Conservation (phyloP, 2,888 invertebrate genomes). For the Mycalesis mineus region DNA sequence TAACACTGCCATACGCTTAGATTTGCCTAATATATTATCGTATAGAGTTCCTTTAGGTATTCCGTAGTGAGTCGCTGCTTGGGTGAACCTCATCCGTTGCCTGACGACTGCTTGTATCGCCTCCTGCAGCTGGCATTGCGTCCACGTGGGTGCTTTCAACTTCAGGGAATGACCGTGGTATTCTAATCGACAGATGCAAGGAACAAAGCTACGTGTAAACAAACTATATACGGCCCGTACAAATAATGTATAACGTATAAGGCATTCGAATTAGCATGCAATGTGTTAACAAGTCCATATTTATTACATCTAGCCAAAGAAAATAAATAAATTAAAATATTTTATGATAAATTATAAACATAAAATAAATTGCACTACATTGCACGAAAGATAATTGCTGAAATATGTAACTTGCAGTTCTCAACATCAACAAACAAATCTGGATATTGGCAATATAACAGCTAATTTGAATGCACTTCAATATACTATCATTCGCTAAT, state of each 20-base stretch:
- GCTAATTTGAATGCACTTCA: neutral
- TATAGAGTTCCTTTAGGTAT: slow-evolving; percentile 88
- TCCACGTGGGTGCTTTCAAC: slow-evolving; percentile 87
- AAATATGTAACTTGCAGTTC: no score
- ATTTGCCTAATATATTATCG: slow-evolving; percentile 87
- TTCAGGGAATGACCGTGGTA: slow-evolving; percentile 82
- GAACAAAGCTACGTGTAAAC: slow-evolving; percentile 38
- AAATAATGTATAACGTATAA: slow-evolving; percentile 28
- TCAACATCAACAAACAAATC: no score
- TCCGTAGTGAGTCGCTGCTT: slow-evolving; percentile 83
- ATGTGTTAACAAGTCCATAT: no score
- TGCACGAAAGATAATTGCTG: no score
- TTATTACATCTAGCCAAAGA: no score
- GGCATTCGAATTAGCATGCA: no score
- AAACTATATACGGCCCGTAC: slow-evolving; percentile 30
- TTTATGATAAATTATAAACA: no score
- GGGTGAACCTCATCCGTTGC: slow-evolving; percentile 87
- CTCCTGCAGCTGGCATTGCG: slow-evolving; percentile 84
- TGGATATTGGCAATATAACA: neutral
- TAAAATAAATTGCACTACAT: no score
- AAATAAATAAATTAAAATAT: no score
- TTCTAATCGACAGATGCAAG: slow-evolving; percentile 57
- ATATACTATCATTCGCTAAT: neutral
- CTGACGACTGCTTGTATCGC: slow-evolving; percentile 86
- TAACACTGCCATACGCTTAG: slow-evolving; percentile 85